Conservation (phyloP, 2,113 vertebrate species). For the Piaya cayana region DNA sequence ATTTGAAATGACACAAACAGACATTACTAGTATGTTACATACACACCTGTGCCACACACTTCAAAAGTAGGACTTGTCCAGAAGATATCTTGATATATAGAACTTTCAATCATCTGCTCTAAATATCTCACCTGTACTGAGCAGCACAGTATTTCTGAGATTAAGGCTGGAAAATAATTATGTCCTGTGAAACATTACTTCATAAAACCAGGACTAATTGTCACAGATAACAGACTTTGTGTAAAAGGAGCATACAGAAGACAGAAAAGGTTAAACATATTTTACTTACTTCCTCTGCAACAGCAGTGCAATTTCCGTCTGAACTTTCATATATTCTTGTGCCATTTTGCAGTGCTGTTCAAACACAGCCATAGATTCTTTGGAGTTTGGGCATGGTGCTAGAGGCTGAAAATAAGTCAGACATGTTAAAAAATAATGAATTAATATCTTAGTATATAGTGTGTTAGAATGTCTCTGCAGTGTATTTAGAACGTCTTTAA, state of each 20-base stretch:
- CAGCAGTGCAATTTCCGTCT: conserved; percentile 96
- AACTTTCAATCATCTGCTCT: not conserved
- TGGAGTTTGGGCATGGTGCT: conserved; percentile 98
- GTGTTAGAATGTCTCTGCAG: conserved; percentile 51
- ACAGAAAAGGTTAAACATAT: not conserved
- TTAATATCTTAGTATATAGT: conserved; percentile 49
- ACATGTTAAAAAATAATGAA: conserved; percentile 70
- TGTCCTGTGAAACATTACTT: not conserved
- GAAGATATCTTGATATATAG: not conserved
- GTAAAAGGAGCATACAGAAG: not conserved
- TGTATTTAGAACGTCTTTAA: conserved; percentile 69
- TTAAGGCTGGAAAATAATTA: not conserved
- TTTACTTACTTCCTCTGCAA: conserved; percentile 95
- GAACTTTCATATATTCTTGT: conserved; percentile 99
- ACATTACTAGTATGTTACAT: not conserved
- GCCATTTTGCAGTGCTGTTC: conserved; percentile 99
- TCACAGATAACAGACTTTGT: not conserved
- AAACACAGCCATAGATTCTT: conserved; percentile 99
- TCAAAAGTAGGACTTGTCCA: not conserved
- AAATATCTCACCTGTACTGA: not conserved
- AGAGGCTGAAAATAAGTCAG: conserved; percentile 88
- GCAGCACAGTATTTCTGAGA: not conserved
- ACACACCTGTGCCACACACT: not conserved
- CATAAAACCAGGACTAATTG: not conserved
- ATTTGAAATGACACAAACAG: not conserved